A percentile compares a stretch with the other conserved stretches of the same genome.
phyloP scores from a whole-genome alignment of 2,888 invertebrate genomes.

The Drosophila siamana region DNA sequence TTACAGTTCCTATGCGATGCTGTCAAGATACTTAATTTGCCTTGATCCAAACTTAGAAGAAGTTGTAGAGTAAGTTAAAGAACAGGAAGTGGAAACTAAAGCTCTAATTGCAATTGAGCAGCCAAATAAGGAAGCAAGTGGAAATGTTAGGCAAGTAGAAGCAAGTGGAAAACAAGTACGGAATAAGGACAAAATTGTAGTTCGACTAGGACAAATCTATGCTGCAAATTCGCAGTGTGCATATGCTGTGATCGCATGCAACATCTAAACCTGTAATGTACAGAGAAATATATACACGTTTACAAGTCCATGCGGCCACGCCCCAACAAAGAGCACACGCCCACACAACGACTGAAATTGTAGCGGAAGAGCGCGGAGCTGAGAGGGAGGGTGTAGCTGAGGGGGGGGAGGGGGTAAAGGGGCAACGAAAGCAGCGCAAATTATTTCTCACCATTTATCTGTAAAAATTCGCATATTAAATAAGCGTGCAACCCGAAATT shows the following conservation, averaged over 20 bases:
- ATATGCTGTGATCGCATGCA: slow-evolving; percentile 63
- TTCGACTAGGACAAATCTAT: background rate
- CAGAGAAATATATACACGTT: slow-evolving; percentile 21
- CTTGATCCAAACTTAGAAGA: too few relatives aligned
- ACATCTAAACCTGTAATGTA: slow-evolving; percentile 1
- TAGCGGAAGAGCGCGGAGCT: slow-evolving; percentile 8
- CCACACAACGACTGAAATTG: slow-evolving; percentile 56
- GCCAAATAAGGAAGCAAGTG: background rate
- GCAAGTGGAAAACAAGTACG: too few relatives aligned
- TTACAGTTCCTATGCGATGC: too few relatives aligned
- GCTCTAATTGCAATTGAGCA: too few relatives aligned
- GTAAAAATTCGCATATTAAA: slow-evolving; percentile 84
- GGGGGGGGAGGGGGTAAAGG: slow-evolving; percentile 1
- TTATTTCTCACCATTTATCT: slow-evolving; percentile 84
- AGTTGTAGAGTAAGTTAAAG: too few relatives aligned
- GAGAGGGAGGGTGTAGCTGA: too few relatives aligned
- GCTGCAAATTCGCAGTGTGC: slow-evolving; percentile 33
- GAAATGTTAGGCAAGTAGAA: background rate
- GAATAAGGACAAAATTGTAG: too few relatives aligned
- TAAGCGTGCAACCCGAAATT: slow-evolving; percentile 84
- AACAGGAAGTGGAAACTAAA: too few relatives aligned
- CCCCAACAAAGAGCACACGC: slow-evolving; percentile 63
- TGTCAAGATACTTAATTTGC: too few relatives aligned
- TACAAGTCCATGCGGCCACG: slow-evolving; percentile 48
- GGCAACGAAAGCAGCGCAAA: slow-evolving; percentile 74